phyloP scores from a whole-genome alignment of 2,797 vertebrate species.

The Falco cherrug region DNA sequence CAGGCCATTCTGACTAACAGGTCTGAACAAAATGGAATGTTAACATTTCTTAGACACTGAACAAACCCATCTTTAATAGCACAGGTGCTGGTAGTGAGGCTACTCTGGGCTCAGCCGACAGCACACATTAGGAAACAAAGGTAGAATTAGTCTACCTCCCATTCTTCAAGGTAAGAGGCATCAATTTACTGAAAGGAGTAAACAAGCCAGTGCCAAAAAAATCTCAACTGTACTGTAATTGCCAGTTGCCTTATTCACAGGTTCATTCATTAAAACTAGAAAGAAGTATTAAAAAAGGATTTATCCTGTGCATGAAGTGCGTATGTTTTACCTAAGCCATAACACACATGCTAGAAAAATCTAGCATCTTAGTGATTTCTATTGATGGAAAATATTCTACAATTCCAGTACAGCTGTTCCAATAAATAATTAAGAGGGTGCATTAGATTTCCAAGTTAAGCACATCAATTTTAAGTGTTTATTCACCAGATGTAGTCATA shows the following conservation, averaged over 20 bases:
- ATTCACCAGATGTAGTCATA: neutral
- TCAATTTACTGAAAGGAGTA: neutral
- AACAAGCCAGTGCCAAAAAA: neutral
- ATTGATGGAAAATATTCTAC: neutral
- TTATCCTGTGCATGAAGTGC: neutral
- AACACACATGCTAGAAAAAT: neutral
- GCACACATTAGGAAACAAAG: neutral
- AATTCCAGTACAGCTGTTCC: neutral
- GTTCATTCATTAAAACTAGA: neutral
- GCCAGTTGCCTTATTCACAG: neutral
- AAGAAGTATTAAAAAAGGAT: neutral
- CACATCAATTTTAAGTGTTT: neutral
- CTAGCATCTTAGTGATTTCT: neutral
- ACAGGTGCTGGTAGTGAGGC: neutral
- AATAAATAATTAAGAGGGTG: neutral
- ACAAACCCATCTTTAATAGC: neutral
- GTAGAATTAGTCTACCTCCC: neutral
- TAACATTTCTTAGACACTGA: neutral
- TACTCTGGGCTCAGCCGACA: neutral
- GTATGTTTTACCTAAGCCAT: neutral
- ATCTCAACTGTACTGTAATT: neutral
- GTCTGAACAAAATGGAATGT: neutral
- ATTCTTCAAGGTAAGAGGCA: neutral
- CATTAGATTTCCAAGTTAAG: neutral
- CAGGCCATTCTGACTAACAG: neutral